phyloP scores from a whole-genome alignment of 2,888 invertebrate genomes.

The Synanthedon andrenaeformis region DNA sequence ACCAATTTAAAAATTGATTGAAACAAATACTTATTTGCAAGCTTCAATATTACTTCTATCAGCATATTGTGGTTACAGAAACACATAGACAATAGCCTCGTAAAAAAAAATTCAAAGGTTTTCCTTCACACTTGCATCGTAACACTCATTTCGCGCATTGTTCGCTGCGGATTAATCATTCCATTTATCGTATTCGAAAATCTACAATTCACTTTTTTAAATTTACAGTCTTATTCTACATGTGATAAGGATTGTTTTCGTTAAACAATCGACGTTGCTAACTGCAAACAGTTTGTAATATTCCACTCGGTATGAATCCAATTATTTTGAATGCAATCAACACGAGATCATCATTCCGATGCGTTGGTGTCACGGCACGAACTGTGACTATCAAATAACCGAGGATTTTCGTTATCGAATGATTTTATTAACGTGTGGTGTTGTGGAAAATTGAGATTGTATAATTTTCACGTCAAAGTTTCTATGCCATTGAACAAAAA shows the following conservation, averaged over 20 bases:
- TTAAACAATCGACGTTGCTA: neutral
- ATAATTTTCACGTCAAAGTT: too few species aligned
- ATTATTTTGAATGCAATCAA: constrained; percentile 55
- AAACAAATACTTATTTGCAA: too few species aligned
- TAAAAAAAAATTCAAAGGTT: neutral
- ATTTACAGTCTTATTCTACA: neutral
- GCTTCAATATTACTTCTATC: too few species aligned
- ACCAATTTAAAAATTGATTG: too few species aligned
- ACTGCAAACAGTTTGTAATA: constrained; percentile 1
- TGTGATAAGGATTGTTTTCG: neutral
- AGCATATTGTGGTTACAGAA: too few species aligned
- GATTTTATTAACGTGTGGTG: neutral
- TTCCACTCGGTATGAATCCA: constrained; percentile 29
- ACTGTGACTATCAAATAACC: neutral
- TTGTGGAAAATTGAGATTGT: neutral
- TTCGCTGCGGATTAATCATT: constrained; percentile 24
- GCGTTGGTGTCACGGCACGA: constrained; percentile 6
- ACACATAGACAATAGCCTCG: too few species aligned
- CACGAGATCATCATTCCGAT: constrained; percentile 26
- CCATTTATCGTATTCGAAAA: neutral
- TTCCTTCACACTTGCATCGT: neutral
- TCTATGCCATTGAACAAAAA: too few species aligned
- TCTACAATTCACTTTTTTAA: too few species aligned
- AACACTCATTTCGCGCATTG: constrained; percentile 15
- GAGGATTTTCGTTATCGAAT: neutral